Conservation (phyloP, 2,113 vertebrate genomes). For the Dipodomys ordii region DNA sequence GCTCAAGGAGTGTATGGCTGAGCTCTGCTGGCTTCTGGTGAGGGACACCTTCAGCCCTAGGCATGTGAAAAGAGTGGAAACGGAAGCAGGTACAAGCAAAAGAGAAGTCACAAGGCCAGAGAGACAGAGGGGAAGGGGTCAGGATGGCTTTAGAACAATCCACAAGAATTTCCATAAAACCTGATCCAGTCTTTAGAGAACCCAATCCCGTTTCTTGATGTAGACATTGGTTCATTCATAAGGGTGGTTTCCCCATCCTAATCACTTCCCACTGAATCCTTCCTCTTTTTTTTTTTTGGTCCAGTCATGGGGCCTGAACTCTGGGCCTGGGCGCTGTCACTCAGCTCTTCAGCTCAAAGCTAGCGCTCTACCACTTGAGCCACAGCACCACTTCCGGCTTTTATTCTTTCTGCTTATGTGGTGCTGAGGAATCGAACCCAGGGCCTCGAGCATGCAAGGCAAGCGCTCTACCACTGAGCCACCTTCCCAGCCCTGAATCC, state of each 20-base stretch:
- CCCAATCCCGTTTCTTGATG: not conserved
- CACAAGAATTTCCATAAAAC: not conserved
- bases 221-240: not conserved
- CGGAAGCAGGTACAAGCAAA: not conserved
- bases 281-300: too few relatives aligned
- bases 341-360: too few relatives aligned
- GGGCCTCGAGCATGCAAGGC: too few relatives aligned
- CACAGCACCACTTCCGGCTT: too few relatives aligned
- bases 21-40: not conserved
- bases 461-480: too few relatives aligned
- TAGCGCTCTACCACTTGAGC: too few relatives aligned
- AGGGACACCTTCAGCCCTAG: too few relatives aligned
- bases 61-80: not conserved
- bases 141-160: not conserved
- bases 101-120: not conserved
- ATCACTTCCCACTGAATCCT: not conserved
- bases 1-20: too few relatives aligned
- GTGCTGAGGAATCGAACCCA: too few relatives aligned
- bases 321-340: too few relatives aligned
- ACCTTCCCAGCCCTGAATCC: not conserved
- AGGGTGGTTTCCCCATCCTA: not conserved
- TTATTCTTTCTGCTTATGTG: too few relatives aligned
- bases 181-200: not conserved
- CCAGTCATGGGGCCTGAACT: too few relatives aligned
- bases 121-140: not conserved